Base-by-base conservation (phyloP, 2,797 vertebrate genomes). In the Paguma larvata region DNA sequence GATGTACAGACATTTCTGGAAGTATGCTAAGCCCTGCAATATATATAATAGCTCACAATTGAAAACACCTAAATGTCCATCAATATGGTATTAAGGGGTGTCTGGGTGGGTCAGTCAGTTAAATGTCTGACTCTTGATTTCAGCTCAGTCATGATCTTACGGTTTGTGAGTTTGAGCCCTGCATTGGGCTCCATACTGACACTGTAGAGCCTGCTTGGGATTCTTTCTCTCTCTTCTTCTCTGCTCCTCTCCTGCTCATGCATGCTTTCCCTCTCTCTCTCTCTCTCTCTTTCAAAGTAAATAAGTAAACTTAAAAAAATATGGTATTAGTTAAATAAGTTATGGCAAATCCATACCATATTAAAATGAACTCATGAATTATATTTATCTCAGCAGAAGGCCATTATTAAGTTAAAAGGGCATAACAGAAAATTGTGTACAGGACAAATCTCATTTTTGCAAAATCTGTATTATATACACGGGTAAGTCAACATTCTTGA, bases 391-490 rank as follows among this genome's bases (percentile, higher is more conserved):
- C 90, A 38, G 12, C 19, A 94, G 27, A 73, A 62, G 62, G 1
- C 18, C 6, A 23, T 87, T 82, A 80, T 85, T 88, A 90, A 88
- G 56, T 53, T 9, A 85, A 95, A 96, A 75, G 18, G 27, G 16
- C 18, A 12, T 44, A 56, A 53, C 16, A 65, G 44, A 73, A n/a
- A 91, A 73, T 67, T 65, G 65, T 41, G 9, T 19, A 86, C 11
- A 87, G 27, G 53, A 67, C 10, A 75, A 89, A 94, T 86, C n/a
- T 4, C 34, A 82, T 30, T 78, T 89, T 84, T 89, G 30, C 10
- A 96, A 96, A 91, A 67, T 83, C 13, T 48, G 18, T 88, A 77
- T 78, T 65, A 65, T 63, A 19, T 70, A 51, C 34, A 23, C 44
- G 21, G 25, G 18, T 77, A 84, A 89, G 34, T 34, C 65, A 92